Percentiles rank a stretch among this genome's conserved stretches.
Conservation (phyloP, 2,888 invertebrate genomes). For the Cantharis rufa region DNA sequence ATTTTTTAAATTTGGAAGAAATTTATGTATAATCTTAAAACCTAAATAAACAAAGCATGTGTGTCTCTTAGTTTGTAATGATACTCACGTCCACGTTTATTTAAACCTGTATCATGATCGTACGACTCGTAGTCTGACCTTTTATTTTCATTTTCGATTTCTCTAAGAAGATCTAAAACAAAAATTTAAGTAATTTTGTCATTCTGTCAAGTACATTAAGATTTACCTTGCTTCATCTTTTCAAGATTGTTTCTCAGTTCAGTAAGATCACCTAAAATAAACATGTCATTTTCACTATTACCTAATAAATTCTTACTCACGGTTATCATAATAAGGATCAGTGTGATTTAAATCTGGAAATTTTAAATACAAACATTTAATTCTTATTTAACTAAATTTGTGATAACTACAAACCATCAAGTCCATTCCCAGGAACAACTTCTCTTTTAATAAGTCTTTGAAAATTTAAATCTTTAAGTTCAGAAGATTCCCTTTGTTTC, state of each 20-base stretch:
- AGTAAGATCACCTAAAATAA: not conserved
- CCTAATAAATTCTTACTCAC: not conserved
- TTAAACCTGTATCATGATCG: too few species aligned
- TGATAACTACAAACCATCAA: not conserved
- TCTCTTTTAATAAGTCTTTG: not conserved
- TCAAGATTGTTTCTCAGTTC: not conserved
- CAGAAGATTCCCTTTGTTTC: not conserved
- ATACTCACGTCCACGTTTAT: too few species aligned
- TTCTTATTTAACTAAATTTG: not conserved
- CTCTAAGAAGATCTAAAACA: not conserved
- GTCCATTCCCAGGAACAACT: not conserved
- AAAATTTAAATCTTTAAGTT: not conserved
- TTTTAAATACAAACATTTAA: not conserved
- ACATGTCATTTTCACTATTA: not conserved
- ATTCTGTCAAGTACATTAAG: not conserved
- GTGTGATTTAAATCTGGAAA: not conserved
- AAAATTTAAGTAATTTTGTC: not conserved
- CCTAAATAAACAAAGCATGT: too few species aligned
- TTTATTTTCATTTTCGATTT: not conserved
- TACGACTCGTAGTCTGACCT: too few species aligned
- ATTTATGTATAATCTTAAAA: too few species aligned
- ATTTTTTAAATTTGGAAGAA: too few species aligned
- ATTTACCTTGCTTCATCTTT: not conserved
- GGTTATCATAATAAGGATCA: not conserved
- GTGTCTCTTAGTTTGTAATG: too few species aligned